Conservation (phyloP, 2,113 vertebrate species). For the Acrocephalus arundinaceus region DNA sequence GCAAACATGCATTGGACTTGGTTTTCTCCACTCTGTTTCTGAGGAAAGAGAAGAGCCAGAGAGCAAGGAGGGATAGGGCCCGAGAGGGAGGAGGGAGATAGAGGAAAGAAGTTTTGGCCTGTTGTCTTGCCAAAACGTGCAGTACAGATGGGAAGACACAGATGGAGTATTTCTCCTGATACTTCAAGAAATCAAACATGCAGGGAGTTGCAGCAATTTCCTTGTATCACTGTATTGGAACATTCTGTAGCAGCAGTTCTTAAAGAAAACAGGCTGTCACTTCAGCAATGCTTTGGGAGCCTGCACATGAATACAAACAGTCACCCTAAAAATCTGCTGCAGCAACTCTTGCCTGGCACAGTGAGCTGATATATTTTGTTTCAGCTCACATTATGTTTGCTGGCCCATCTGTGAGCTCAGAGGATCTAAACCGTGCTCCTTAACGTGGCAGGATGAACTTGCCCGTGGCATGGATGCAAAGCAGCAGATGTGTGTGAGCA, state of each 20-base stretch:
- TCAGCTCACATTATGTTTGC: background rate
- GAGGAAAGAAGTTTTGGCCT: constrained; percentile 12
- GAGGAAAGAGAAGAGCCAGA: background rate
- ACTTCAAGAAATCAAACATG: constrained; percentile 61
- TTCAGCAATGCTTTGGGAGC: constrained; percentile 14
- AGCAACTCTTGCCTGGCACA: constrained; percentile 7
- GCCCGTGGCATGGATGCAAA: background rate
- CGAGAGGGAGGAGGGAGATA: background rate
- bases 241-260: constrained; percentile 27
- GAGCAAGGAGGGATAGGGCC: background rate
- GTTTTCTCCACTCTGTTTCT: background rate
- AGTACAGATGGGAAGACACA: constrained; percentile 18
- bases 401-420: background rate
- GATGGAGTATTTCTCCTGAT: constrained; percentile 24
- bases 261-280: constrained; percentile 48
- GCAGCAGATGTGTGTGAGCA: background rate
- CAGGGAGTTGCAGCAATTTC: constrained; percentile 7
- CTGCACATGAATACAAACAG: constrained; percentile 34
- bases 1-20: background rate
- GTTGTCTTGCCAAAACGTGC: constrained; percentile 18
- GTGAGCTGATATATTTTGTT: constrained; percentile 38
- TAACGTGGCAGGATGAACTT: background rate
- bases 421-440: background rate
- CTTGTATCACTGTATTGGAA: background rate
- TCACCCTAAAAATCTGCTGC: constrained; percentile 36